Evolutionary conservation across 2,113 vertebrate species (phyloP).

Genomic region (Meleagris gallopavo): DNA sequence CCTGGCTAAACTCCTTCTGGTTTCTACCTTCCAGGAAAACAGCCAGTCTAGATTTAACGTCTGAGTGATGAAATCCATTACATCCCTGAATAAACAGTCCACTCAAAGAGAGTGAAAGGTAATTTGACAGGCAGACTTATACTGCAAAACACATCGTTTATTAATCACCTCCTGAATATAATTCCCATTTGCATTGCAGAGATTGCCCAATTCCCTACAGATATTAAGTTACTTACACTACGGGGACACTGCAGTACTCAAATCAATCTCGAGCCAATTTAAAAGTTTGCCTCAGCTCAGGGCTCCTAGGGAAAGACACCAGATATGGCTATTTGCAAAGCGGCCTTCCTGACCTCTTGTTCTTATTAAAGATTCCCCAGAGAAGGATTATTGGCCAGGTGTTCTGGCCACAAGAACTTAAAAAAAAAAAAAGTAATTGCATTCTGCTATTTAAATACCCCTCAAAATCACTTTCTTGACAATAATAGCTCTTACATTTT

Average conservation of each 20-base stretch:
- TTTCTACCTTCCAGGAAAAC: conserved; percentile 56
- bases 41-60: background rate
- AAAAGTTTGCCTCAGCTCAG: background rate
- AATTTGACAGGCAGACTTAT: background rate
- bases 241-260: background rate
- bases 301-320: background rate
- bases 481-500: background rate
- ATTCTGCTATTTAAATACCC: background rate
- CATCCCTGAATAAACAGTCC: conserved; percentile 18
- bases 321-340: background rate
- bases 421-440: background rate
- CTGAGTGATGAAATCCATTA: conserved; percentile 50
- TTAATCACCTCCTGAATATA: background rate
- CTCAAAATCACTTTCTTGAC: background rate
- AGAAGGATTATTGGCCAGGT: conserved; percentile 1
- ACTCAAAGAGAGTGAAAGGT: background rate
- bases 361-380: background rate
- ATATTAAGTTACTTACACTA: background rate
- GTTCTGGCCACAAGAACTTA: background rate
- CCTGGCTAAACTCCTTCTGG: background rate
- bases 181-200: background rate
- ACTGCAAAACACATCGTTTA: background rate
- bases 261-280: background rate
- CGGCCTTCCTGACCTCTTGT: background rate
- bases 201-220: background rate